Conservation (phyloP, 2,888 invertebrate species). For the Carterocephalus palaemon region DNA sequence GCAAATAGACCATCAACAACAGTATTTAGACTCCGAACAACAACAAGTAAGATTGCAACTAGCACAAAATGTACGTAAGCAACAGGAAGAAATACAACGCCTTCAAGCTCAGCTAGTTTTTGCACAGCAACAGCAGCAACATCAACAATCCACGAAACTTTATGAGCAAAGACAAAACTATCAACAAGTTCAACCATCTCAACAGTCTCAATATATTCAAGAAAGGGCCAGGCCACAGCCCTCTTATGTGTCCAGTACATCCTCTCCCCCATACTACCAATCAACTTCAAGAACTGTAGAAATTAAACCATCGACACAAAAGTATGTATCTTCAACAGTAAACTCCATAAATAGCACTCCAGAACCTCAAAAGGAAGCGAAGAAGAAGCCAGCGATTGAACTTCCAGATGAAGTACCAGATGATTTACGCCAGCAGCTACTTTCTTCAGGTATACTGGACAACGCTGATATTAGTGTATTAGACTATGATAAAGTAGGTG, state of each 20-base stretch:
- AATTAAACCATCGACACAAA: conserved; percentile 72
- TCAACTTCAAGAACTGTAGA: conserved; percentile 68
- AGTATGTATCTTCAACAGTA: conserved; percentile 68
- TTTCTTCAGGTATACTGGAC: conserved; percentile 91
- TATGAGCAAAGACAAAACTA: conserved; percentile 42
- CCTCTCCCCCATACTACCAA: conserved; percentile 60
- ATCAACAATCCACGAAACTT: no score
- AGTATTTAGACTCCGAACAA: conserved; percentile 61
- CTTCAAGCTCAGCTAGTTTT: conserved; percentile 62
- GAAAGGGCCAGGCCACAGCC: conserved; percentile 60
- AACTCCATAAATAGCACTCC: conserved; percentile 68
- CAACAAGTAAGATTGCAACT: conserved; percentile 64
- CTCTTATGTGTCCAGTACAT: conserved; percentile 51
- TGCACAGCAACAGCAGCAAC: conserved; percentile 61
- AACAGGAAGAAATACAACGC: conserved; percentile 74
- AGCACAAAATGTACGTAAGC: conserved; percentile 71
- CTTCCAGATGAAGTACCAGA: conserved; percentile 94
- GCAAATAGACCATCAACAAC: conserved; percentile 55
- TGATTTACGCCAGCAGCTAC: conserved; percentile 88
- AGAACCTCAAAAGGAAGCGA: conserved; percentile 70
- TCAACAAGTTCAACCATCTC: conserved; percentile 51
- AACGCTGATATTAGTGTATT: conserved; percentile 92
- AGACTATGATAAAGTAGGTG: conserved; percentile 93
- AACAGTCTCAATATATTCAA: conserved; percentile 61
- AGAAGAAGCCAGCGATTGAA: conserved; percentile 73